A percentile compares a stretch with the other conserved stretches of the same genome.
Conservation (phyloP, 2,888 invertebrate genomes). For the Nemotelus pantherinus region DNA sequence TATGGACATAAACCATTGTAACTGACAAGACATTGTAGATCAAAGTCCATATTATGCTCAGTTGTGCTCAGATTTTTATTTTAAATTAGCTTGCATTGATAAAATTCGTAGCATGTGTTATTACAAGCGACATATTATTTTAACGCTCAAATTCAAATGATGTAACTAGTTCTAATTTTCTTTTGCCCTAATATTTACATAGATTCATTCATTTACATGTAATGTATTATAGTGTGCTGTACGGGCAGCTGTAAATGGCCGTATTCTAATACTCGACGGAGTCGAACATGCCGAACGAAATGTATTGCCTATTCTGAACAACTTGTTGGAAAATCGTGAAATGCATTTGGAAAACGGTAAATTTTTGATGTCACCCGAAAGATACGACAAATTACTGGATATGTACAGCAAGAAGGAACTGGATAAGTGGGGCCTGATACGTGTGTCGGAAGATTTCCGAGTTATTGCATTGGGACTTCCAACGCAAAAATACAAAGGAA, state of each 20-base stretch:
- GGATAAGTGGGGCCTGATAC: slow-evolving; percentile 85
- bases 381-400: slow-evolving; percentile 89
- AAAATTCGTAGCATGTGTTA: no score
- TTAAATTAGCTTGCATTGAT: no score
- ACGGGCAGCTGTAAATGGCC: slow-evolving; percentile 87
- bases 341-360: slow-evolving; percentile 98
- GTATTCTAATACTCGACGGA: slow-evolving; percentile 91
- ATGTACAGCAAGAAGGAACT: slow-evolving; percentile 82
- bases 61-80: no score
- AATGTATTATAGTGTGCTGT: slow-evolving; percentile 80
- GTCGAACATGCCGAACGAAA: slow-evolving; percentile 98
- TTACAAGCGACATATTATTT: neutral
- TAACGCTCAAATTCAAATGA: neutral
- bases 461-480: slow-evolving; percentile 93
- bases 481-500: slow-evolving; percentile 87
- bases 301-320: slow-evolving; percentile 95
- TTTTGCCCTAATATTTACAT: no score
- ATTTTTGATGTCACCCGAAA: slow-evolving; percentile 85
- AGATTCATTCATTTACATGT: no score
- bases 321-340: slow-evolving; percentile 95
- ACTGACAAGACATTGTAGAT: neutral
- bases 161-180: no score
- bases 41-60: neutral
- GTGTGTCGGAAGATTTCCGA: slow-evolving; percentile 92
- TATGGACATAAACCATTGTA: neutral